Percentiles rank a stretch among this genome's conserved stretches.
These are phyloP conservation scores for Timema cristinae DNA, from an alignment of 2,888 invertebrate genomes.

Conservation along the genomic window DNA sequence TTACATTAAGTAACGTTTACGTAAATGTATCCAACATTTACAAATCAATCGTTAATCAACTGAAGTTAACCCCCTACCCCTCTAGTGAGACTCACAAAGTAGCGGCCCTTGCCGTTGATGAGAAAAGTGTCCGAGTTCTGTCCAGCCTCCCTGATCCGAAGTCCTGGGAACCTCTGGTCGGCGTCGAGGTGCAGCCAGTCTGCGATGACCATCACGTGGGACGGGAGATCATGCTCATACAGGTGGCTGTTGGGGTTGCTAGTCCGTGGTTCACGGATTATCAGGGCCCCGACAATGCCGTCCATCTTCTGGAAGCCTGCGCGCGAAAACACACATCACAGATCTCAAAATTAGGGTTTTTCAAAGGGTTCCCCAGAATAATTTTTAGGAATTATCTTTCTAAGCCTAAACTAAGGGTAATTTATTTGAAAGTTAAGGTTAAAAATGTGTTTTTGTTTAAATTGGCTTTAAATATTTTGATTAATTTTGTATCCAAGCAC, in stretches of 20 bases:
- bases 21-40: no score
- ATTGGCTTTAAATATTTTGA: no score
- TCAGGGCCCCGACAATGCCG: conserved; percentile 55
- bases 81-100: no score
- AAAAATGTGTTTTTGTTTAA: no score
- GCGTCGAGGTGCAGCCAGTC: conserved; percentile 61
- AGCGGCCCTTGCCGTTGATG: conserved; percentile 52
- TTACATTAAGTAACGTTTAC: no score
- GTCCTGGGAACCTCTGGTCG: conserved; percentile 37
- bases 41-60: no score
- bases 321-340: neutral
- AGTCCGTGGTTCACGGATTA: conserved; percentile 52
- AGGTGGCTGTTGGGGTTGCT: conserved; percentile 51
- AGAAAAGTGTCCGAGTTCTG: conserved; percentile 50
- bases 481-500: no score
- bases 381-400: no score
- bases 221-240: conserved; percentile 67
- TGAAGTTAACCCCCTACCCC: no score
- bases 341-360: neutral
- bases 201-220: conserved; percentile 64
- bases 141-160: conserved; percentile 54
- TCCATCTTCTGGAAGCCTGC: conserved; percentile 58
- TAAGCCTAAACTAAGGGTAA: no score
- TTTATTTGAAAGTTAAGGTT: no score
- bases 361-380: neutral